Percentiles rank a stretch among this genome's conserved stretches.
Evolutionary conservation across 2,113 vertebrate genomes (phyloP).

Genomic region (Daubentonia madagascariensis): DNA sequence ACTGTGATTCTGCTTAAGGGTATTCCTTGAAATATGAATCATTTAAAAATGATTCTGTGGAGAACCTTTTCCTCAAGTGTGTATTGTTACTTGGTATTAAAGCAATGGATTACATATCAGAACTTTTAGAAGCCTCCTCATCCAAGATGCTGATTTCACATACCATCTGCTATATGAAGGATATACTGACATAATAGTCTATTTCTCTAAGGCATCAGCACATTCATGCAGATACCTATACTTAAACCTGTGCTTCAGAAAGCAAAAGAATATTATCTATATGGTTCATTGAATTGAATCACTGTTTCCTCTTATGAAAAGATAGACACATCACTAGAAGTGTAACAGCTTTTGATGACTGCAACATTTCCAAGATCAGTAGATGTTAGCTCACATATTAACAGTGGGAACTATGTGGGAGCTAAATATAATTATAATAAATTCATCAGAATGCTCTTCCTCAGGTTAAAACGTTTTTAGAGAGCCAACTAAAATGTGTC

Average conservation of each 20-base stretch:
- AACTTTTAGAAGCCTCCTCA: slow-evolving; percentile 65
- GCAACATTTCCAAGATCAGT: background rate
- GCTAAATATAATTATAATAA: slow-evolving; percentile 20
- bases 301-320: background rate
- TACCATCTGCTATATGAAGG: slow-evolving; percentile 79
- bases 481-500: slow-evolving; percentile 64
- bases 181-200: slow-evolving; percentile 55
- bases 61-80: slow-evolving; percentile 5
- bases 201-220: slow-evolving; percentile 66
- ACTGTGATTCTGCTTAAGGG: background rate
- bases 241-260: slow-evolving; percentile 63
- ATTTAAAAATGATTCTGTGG: background rate
- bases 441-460: background rate
- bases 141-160: slow-evolving; percentile 74
- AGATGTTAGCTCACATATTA: slow-evolving; percentile 35
- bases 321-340: background rate
- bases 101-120: slow-evolving; percentile 61
- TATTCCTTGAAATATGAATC: background rate
- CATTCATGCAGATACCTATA: slow-evolving; percentile 60
- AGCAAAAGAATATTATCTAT: slow-evolving; percentile 61
- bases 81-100: slow-evolving; percentile 60
- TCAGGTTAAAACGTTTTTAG: slow-evolving; percentile 47
- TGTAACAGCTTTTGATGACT: background rate
- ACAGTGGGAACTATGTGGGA: slow-evolving; percentile 17
- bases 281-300: slow-evolving; percentile 44